A percentile compares a stretch with the other conserved stretches of the same genome.
Evolutionary conservation across 2,797 vertebrate species (phyloP).

Genomic region (Aplochiton taeniatus): DNA sequence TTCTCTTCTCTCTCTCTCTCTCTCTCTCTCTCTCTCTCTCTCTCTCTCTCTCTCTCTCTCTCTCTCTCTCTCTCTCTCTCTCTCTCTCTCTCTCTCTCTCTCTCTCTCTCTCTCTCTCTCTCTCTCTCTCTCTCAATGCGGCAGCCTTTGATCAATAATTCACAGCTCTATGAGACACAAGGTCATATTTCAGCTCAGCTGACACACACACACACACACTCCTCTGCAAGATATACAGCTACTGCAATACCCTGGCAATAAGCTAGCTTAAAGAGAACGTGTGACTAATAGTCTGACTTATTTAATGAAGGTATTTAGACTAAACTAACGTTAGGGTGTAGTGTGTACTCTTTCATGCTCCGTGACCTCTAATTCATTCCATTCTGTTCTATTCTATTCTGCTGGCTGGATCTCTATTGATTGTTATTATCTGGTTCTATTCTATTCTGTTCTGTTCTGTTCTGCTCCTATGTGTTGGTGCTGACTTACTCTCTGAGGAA

Average conservation of each 20-base stretch:
- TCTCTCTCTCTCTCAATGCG: slow-evolving; percentile 1
- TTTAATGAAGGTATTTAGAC: too few relatives aligned
- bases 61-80: slow-evolving; percentile 15
- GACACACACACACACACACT: slow-evolving; percentile 12
- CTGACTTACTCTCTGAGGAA: too few relatives aligned
- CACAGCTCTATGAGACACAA: slow-evolving; percentile 43
- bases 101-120: background rate
- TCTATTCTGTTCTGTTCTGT: too few relatives aligned
- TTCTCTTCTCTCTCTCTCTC: background rate
- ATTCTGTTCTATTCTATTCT: too few relatives aligned
- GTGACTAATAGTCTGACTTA: background rate
- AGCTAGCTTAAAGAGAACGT: background rate
- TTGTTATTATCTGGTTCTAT: too few relatives aligned
- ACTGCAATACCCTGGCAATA: too few relatives aligned
- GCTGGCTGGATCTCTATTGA: too few relatives aligned
- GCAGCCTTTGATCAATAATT: slow-evolving; percentile 58
- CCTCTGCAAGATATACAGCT: background rate
- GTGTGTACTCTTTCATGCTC: too few relatives aligned
- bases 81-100: slow-evolving; percentile 2
- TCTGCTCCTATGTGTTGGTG: too few relatives aligned
- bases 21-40: slow-evolving; percentile 9
- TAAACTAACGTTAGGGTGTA: too few relatives aligned
- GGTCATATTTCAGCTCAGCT: slow-evolving; percentile 50
- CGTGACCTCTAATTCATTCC: too few relatives aligned
- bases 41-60: background rate